Conservation (phyloP, 2,113 vertebrate genomes). For the Rana temporaria region DNA sequence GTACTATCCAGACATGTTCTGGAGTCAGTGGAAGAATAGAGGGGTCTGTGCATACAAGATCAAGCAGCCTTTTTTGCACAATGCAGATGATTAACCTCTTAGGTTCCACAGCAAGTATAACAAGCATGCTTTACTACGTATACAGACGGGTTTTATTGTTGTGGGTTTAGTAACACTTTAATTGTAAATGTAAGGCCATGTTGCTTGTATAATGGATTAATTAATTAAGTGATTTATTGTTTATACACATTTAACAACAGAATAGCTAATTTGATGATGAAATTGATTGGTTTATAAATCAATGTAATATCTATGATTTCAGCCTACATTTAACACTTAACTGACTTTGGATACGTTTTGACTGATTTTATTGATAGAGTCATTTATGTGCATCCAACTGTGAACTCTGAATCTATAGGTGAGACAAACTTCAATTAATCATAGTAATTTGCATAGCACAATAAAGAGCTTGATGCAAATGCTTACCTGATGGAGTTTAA, state of each 20-base stretch:
- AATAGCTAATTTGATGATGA: conserved; percentile 22
- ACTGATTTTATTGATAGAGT: not conserved
- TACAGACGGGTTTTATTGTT: too few relatives aligned
- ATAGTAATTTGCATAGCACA: not conserved
- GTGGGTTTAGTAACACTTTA: too few relatives aligned
- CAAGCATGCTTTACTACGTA: too few relatives aligned
- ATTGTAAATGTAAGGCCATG: not conserved
- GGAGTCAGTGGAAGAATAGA: too few relatives aligned
- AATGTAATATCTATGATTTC: conserved; percentile 22
- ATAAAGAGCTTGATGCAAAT: not conserved
- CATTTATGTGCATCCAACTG: conserved; percentile 31
- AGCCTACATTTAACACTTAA: conserved; percentile 33
- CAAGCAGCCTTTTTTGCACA: too few relatives aligned
- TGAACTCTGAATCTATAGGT: conserved; percentile 22
- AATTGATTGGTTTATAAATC: conserved; percentile 31
- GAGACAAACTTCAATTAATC: not conserved
- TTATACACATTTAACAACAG: conserved; percentile 19
- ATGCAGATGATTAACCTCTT: too few relatives aligned
- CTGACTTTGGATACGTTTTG: conserved; percentile 27
- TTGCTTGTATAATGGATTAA: conserved; percentile 6
- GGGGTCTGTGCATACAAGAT: too few relatives aligned
- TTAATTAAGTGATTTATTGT: not conserved
- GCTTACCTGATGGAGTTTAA: not conserved
- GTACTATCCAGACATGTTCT: too few relatives aligned
- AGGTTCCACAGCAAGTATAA: too few relatives aligned